phyloP scores from a whole-genome alignment of 2,113 vertebrate species.

The Diglossa brunneiventris region DNA sequence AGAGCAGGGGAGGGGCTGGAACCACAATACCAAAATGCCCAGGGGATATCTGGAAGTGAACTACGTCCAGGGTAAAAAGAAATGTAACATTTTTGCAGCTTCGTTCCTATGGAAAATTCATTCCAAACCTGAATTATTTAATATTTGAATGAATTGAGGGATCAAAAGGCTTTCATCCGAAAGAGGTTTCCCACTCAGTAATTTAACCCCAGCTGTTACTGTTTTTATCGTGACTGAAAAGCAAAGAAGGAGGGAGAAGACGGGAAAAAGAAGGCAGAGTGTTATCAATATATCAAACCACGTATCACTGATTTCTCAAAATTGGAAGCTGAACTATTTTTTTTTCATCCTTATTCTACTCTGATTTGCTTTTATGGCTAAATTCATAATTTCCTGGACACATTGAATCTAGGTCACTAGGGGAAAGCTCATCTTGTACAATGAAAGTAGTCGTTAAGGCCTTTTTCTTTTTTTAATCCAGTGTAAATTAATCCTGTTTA shows the following conservation, averaged over 20 bases:
- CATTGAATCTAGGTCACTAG: background rate
- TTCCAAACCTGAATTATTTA: background rate
- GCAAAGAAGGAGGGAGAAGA: background rate
- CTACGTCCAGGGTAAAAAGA: background rate
- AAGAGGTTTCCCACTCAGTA: background rate
- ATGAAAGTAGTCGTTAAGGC: background rate
- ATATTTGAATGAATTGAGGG: background rate
- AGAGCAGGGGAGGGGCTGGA: background rate
- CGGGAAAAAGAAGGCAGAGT: fast-evolving
- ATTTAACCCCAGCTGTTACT: background rate
- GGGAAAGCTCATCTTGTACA: background rate
- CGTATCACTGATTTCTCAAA: background rate
- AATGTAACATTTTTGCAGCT: background rate
- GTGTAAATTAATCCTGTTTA: background rate
- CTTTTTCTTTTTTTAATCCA: background rate
- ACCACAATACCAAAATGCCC: background rate
- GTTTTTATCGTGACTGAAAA: background rate
- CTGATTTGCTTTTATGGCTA: background rate
- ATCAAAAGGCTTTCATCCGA: background rate
- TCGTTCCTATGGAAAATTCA: background rate
- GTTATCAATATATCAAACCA: background rate
- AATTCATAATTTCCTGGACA: background rate
- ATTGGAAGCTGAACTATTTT: background rate
- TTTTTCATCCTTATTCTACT: background rate
- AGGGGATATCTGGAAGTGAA: background rate